A percentile compares a stretch with the other conserved stretches of the same genome.
phyloP scores from a whole-genome alignment of 2,888 invertebrate species.

The Rambutsinella grinnellia region DNA sequence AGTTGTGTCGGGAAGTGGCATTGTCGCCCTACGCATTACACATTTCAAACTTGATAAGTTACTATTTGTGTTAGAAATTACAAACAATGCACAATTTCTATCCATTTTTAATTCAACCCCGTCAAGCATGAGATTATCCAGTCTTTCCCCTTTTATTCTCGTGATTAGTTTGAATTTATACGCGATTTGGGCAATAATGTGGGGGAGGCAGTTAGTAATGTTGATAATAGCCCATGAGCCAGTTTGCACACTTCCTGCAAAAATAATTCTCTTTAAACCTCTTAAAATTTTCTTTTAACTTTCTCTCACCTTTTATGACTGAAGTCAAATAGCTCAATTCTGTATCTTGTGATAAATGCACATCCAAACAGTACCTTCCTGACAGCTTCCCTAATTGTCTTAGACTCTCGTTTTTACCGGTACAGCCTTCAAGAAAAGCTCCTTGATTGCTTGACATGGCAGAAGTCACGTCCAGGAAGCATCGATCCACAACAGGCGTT shows the following conservation, averaged over 20 bases:
- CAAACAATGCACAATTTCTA: slow-evolving; percentile 15
- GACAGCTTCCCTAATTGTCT: slow-evolving; percentile 7
- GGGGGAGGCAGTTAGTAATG: neutral
- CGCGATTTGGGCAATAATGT: neutral
- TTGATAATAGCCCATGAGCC: slow-evolving; percentile 23
- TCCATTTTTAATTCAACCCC: slow-evolving; percentile 15
- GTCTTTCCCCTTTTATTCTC: slow-evolving; percentile 3
- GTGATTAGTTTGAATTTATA: slow-evolving; percentile 9
- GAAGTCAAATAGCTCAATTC: slow-evolving; percentile 9
- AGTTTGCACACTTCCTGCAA: slow-evolving; percentile 15
- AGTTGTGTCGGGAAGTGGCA: slow-evolving; percentile 17
- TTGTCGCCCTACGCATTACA: slow-evolving; percentile 6
- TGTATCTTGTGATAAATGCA: neutral
- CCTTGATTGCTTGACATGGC: slow-evolving; percentile 25
- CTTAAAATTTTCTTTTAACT: too few species aligned
- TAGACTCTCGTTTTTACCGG: slow-evolving; percentile 17
- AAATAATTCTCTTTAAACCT: too few species aligned
- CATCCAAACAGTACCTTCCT: slow-evolving; percentile 1
- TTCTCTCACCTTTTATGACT: slow-evolving; percentile 2
- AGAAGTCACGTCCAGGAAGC: slow-evolving; percentile 18
- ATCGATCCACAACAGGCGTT: neutral
- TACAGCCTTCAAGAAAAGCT: slow-evolving; percentile 11
- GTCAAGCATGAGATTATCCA: slow-evolving; percentile 18
- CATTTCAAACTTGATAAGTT: neutral
- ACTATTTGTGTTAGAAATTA: neutral